Conservation (phyloP, 2,113 vertebrate genomes). For the Oncorhynchus gorbuscha region DNA sequence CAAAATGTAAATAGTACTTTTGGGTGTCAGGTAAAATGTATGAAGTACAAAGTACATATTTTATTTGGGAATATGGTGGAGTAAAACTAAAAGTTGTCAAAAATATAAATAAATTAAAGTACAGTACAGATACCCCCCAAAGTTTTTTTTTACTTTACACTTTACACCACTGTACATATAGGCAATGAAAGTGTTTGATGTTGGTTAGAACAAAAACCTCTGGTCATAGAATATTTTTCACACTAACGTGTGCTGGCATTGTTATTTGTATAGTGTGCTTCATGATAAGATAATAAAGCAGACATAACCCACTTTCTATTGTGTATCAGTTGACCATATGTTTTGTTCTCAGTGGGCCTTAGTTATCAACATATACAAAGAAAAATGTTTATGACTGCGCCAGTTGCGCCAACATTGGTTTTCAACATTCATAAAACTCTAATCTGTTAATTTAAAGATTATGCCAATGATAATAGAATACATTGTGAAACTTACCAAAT, state of each 20-base stretch:
- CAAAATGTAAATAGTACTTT: too few relatives aligned
- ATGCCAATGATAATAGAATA: not conserved
- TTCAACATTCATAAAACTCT: too few relatives aligned
- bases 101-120: too few relatives aligned
- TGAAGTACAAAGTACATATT: too few relatives aligned
- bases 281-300: not conserved
- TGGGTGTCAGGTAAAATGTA: too few relatives aligned
- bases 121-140: too few relatives aligned
- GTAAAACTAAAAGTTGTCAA: too few relatives aligned
- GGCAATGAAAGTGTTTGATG: not conserved
- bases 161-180: not conserved
- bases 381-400: slow-evolving; percentile 38
- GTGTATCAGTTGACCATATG: not conserved
- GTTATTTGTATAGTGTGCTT: not conserved
- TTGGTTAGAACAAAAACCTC: not conserved
- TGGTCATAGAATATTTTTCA: not conserved
- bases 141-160: too few relatives aligned
- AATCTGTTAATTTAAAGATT: too few relatives aligned
- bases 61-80: too few relatives aligned
- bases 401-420: too few relatives aligned
- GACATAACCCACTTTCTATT: not conserved
- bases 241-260: not conserved
- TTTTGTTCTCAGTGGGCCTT: slow-evolving; percentile 59
- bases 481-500: not conserved
- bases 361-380: slow-evolving; percentile 59